Conservation (phyloP, 2,113 vertebrate species). For the Holacanthus passer region DNA sequence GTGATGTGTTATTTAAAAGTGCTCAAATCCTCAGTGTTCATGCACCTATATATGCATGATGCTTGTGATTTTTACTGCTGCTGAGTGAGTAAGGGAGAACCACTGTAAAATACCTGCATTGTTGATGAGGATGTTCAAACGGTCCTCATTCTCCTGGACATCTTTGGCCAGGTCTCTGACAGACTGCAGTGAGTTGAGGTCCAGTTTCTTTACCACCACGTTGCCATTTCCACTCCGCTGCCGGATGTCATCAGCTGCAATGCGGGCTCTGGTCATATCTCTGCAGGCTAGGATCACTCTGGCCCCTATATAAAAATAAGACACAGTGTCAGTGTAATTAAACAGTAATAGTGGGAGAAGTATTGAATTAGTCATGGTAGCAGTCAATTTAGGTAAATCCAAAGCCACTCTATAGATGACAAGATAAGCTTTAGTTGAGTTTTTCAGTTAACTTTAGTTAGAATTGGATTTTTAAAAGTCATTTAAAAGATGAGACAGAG, state of each 20-base stretch:
- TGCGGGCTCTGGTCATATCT: conserved; percentile 73
- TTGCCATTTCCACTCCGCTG: conserved; percentile 78
- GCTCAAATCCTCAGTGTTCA: neutral
- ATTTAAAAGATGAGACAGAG: no score
- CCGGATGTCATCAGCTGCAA: conserved; percentile 79
- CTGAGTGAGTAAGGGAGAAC: no score
- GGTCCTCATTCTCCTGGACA: conserved; percentile 66
- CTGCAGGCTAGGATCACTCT: conserved; percentile 84
- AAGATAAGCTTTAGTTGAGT: neutral
- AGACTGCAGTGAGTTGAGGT: conserved; percentile 79
- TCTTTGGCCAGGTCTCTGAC: conserved; percentile 77
- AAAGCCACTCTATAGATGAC: neutral
- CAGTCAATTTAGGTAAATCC: neutral
- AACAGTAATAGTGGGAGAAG: neutral
- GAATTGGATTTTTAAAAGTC: no score
- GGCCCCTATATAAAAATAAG: conserved; percentile 70
- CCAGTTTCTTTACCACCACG: conserved; percentile 78
- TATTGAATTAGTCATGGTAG: neutral
- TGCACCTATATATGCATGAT: neutral
- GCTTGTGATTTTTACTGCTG: neutral
- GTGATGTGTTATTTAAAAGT: neutral
- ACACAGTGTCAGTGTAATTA: neutral
- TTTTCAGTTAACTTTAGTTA: no score
- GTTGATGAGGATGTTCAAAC: conserved; percentile 83
- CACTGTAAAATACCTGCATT: conserved; percentile 76